Percentiles rank a stretch among this genome's conserved stretches.
phyloP scores from a whole-genome alignment of 2,113 vertebrate genomes.

The Myiopsitta monachus region DNA sequence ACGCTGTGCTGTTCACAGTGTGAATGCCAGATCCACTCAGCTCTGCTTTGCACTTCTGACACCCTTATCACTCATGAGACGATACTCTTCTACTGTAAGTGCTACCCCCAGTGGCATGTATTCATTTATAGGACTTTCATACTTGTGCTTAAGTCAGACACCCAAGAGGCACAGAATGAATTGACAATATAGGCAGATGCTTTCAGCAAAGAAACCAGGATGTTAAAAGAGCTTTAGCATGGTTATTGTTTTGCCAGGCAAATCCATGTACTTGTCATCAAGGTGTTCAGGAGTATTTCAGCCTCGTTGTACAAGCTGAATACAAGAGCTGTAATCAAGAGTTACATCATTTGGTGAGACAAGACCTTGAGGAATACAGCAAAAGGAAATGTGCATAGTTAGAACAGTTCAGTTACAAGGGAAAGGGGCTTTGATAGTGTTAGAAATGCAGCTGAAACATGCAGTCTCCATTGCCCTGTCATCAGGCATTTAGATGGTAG shows the following conservation, averaged over 20 bases:
- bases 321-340: conserved; percentile 70
- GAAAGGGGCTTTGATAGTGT: conserved; percentile 28
- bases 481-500: conserved; percentile 41
- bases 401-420: conserved; percentile 50
- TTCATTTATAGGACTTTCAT: conserved; percentile 32
- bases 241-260: conserved; percentile 68
- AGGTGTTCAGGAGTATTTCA: conserved; percentile 63
- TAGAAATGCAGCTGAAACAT: conserved; percentile 43
- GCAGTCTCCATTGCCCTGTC: conserved; percentile 27
- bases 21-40: conserved; percentile 66
- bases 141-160: conserved; percentile 27
- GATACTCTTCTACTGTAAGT: conserved; percentile 26
- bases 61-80: conserved; percentile 45
- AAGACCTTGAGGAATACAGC: conserved; percentile 68
- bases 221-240: conserved; percentile 43
- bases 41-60: conserved; percentile 54
- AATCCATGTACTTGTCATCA: conserved; percentile 69
- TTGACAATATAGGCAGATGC: conserved; percentile 59
- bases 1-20: not conserved
- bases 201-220: conserved; percentile 39
- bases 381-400: conserved; percentile 67
- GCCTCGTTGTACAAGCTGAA: conserved; percentile 43
- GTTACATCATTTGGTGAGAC: conserved; percentile 64
- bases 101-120: conserved; percentile 3
- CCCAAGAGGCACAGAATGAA: conserved; percentile 40